These are phyloP conservation scores for Argyrosomus regius DNA, from an alignment of 2,797 vertebrate species.

Conservation along the genomic window DNA sequence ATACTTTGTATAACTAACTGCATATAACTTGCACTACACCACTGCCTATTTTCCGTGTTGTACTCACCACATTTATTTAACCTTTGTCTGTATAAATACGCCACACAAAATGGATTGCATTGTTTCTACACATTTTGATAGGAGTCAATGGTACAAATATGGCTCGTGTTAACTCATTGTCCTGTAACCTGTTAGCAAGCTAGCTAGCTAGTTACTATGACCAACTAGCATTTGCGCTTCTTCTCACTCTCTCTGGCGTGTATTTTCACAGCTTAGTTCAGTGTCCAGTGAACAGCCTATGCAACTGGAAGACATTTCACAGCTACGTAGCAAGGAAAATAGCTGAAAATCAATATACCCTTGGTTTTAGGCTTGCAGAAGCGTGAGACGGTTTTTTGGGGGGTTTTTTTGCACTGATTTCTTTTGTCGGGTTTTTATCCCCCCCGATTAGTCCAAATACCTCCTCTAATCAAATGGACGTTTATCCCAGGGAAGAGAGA, in stretches of 20 bases:
- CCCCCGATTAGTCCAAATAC: slow-evolving; percentile 53
- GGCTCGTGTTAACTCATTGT: no score
- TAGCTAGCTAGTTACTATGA: no score
- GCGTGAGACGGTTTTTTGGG: slow-evolving; percentile 62
- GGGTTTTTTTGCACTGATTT: slow-evolving; percentile 59
- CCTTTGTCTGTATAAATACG: no score
- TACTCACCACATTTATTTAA: no score
- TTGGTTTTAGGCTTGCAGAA: slow-evolving; percentile 71
- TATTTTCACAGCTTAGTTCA: slow-evolving; percentile 42
- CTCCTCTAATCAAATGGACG: slow-evolving; percentile 75
- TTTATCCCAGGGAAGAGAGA: slow-evolving; percentile 60
- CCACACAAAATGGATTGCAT: no score
- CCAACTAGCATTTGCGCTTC: slow-evolving; percentile 45
- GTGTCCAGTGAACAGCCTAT: slow-evolving; percentile 47
- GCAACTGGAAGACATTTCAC: slow-evolving; percentile 66
- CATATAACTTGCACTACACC: no score
- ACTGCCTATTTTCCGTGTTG: no score
- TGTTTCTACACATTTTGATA: no score
- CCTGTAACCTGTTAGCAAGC: no score
- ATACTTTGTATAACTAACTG: no score
- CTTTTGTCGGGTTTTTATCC: slow-evolving; percentile 58
- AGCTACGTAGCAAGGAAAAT: slow-evolving; percentile 53
- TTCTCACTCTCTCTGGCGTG: slow-evolving; percentile 58
- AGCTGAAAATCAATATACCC: slow-evolving; percentile 70
- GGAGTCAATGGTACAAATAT: no score